Base-by-base conservation (phyloP, 2,113 vertebrate genomes). In the Cranoglanis bouderius region DNA sequence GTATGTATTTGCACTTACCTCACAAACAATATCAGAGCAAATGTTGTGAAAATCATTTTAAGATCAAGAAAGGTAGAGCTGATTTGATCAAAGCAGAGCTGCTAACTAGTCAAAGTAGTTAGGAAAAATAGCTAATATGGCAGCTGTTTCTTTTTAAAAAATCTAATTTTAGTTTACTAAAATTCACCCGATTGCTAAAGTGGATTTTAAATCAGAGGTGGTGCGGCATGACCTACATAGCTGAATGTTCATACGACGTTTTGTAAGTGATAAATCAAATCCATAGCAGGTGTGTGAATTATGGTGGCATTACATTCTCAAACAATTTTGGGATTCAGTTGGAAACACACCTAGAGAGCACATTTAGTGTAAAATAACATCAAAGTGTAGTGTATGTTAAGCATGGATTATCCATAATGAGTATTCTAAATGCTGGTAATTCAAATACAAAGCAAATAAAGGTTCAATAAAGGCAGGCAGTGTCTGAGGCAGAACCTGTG, bases 371-470 rank as follows among this genome's bases (percentile, higher is more conserved):
- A 4, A 32, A 82, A 38, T 12, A 38, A 1, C 32, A 24, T 57
- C 19, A 38, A 57, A 78, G 40, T 63, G 38, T n/a, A 32, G 67
- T 51, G n/a, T 53, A 53, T 55, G 61, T 38, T 21, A 53, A 67
- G 38, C 16, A 7, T 32, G 19, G n/a, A 82, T 82, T 82, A 35
- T 35, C 51, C 32, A 38, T 55, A 82, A 82, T 57, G 80, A 82
- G n/a, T 57, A 12, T 82, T 82, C 7, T 57, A 82, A 82, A 57
- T 43, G 67, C 35, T n/a, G 8, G 12, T 59, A 40, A 75, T 59
- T 57, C 53, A 85, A 57, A 86, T 40, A 40, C 21, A 77, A 43
- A 59, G 53, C 53, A 59, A 85, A 86, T 7, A 59, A 85, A 38
- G 18, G 18, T 19, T 80, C 74, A 78, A 63, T 81, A 51, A 65